phyloP scores from a whole-genome alignment of 2,797 vertebrate genomes.

The Tauraco hartlaubi region DNA sequence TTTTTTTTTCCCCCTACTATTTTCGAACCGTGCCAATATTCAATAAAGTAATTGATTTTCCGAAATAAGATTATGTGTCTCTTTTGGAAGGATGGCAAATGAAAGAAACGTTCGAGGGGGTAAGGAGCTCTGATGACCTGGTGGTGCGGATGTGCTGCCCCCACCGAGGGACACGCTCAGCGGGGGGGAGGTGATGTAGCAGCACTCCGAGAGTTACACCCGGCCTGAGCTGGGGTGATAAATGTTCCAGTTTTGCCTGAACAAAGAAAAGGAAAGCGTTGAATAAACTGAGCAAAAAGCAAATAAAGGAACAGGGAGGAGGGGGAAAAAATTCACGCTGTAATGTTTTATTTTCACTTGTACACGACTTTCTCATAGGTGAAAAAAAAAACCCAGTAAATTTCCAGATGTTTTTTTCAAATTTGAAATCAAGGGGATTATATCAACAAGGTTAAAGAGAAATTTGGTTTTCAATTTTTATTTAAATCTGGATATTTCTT shows the following conservation, averaged over 20 bases:
- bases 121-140: neutral
- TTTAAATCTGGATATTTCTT: neutral
- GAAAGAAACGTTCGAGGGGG: neutral
- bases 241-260: neutral
- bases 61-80: neutral
- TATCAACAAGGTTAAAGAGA: neutral
- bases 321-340: neutral
- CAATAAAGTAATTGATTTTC: neutral
- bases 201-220: neutral
- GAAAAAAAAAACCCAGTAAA: neutral
- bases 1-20: neutral
- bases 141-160: neutral
- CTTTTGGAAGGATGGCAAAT: neutral
- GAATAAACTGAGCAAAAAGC: neutral
- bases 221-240: neutral
- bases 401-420: neutral
- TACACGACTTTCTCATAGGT: neutral
- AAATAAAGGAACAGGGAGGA: neutral
- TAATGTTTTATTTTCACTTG: neutral
- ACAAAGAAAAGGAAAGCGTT: neutral
- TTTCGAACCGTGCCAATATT: neutral
- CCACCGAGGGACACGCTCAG: fast-evolving
- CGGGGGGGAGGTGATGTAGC: neutral
- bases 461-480: neutral
- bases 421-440: neutral